phyloP scores from a whole-genome alignment of 2,797 vertebrate genomes.

The Borostomias antarcticus region DNA sequence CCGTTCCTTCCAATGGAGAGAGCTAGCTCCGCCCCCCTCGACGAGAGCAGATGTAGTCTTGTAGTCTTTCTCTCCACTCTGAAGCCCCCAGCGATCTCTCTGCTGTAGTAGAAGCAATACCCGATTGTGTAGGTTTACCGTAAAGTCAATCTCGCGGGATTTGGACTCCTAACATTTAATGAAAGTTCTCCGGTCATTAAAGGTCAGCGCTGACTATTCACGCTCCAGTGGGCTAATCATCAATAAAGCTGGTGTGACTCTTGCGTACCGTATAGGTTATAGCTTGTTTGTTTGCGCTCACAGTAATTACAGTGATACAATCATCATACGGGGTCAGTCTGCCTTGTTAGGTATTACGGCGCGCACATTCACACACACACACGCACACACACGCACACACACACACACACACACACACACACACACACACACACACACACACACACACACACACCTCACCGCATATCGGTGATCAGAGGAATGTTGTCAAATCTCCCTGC shows the following conservation, averaged over 20 bases:
- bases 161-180: not conserved
- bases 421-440: no score
- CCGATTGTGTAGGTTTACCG: not conserved
- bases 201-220: not conserved
- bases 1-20: no score
- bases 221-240: not conserved
- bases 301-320: not conserved
- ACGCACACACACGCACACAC: no score
- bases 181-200: conserved; percentile 4
- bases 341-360: conserved; percentile 8
- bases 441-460: no score
- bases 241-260: not conserved
- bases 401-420: no score
- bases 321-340: not conserved
- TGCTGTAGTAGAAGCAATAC: not conserved
- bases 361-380: no score
- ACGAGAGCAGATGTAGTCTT: no score
- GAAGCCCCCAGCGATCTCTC: no score
- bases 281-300: not conserved
- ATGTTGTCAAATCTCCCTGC: not conserved
- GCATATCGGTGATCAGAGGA: not conserved
- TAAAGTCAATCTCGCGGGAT: not conserved
- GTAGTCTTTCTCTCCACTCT: no score
- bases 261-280: not conserved
- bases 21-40: no score